These are phyloP conservation scores for Pseudorhombus dupliciocellatus DNA, from an alignment of 2,113 vertebrate species.

Conservation along the genomic window DNA sequence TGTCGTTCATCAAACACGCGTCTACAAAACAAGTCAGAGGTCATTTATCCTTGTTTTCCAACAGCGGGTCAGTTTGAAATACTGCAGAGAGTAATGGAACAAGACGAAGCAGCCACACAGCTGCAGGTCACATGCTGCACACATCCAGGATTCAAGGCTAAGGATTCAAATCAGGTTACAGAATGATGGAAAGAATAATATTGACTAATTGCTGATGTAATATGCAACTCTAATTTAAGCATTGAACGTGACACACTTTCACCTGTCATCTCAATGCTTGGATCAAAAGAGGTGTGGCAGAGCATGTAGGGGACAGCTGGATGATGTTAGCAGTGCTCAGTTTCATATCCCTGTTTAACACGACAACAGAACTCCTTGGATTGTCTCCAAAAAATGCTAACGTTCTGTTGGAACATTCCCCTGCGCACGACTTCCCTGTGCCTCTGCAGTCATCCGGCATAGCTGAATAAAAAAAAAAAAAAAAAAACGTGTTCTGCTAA, in stretches of 20 bases:
- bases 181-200: neutral
- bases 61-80: constrained; percentile 1
- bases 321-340: no score
- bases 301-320: constrained; percentile 52
- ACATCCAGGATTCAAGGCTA: neutral
- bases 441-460: constrained; percentile 33
- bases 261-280: constrained; percentile 54
- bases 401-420: neutral
- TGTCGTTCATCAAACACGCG: neutral
- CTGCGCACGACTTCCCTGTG: constrained; percentile 8
- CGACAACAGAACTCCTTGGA: neutral
- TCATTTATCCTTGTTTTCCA: neutral
- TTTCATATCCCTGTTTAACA: constrained; percentile 7
- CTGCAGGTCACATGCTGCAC: neutral
- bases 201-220: no score
- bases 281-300: constrained; percentile 65
- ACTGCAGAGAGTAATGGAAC: neutral
- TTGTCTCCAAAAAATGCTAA: constrained; percentile 1
- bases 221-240: constrained; percentile 41
- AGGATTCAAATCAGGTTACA: neutral
- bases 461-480: constrained; percentile 43
- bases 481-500: constrained; percentile 50
- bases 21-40: neutral
- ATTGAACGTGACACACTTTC: constrained; percentile 60
- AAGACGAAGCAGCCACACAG: neutral